Conservation (phyloP, 1,140 invertebrate species). For the Lineus longissimus region DNA sequence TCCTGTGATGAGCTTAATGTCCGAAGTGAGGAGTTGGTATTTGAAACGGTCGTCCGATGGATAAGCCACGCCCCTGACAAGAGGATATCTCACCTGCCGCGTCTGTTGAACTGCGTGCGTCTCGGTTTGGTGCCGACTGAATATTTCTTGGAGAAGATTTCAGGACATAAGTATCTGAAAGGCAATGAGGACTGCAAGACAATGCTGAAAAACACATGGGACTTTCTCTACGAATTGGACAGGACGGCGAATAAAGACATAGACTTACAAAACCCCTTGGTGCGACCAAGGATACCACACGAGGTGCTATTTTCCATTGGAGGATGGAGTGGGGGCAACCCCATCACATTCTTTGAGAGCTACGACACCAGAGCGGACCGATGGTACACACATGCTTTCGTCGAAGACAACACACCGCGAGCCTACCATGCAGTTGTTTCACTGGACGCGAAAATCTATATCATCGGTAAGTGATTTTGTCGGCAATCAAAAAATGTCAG, state of each 20-base stretch:
- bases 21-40: conserved; percentile 56
- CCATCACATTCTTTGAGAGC: conserved; percentile 67
- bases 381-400: conserved; percentile 60
- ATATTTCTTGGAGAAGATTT: conserved; percentile 66
- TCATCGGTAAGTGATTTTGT: conserved; percentile 71
- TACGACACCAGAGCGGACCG: conserved; percentile 69
- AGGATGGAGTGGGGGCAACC: conserved; percentile 65
- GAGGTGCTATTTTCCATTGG: conserved; percentile 58
- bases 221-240: conserved; percentile 67
- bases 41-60: conserved; percentile 55
- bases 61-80: conserved; percentile 46
- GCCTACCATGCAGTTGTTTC: conserved; percentile 71
- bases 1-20: conserved; percentile 41
- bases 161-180: conserved; percentile 63
- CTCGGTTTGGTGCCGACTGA: conserved; percentile 77
- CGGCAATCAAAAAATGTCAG: too few relatives aligned
- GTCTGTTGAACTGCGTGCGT: conserved; percentile 72
- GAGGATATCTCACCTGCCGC: conserved; percentile 61
- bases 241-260: conserved; percentile 63
- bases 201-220: conserved; percentile 65
- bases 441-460: conserved; percentile 64
- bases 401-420: conserved; percentile 62
- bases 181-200: conserved; percentile 61
- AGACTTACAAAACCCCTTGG: conserved; percentile 17
- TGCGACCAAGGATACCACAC: conserved; percentile 14